Conservation (phyloP, 2,888 invertebrate genomes). For the Neoascia interrupta region DNA sequence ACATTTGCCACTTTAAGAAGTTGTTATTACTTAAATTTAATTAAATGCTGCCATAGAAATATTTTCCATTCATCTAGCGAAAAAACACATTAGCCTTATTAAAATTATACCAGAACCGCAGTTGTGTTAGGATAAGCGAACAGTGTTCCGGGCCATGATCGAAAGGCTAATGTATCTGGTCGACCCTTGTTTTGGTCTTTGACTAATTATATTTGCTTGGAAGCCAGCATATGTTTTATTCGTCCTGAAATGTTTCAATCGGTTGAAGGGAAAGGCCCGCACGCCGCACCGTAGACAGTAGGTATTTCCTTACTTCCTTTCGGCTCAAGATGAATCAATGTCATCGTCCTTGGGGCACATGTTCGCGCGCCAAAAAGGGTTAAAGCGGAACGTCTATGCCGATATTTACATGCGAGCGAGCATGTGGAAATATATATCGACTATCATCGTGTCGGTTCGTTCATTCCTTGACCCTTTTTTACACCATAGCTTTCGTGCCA, state of each 20-base stretch:
- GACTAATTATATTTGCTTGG: conserved; percentile 5
- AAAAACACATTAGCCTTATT: conserved; percentile 39
- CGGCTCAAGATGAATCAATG: conserved; percentile 41
- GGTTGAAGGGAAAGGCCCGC: background rate
- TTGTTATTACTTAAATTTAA: conserved; percentile 17
- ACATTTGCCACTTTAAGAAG: conserved; percentile 1
- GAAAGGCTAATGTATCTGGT: background rate
- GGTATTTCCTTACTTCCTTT: background rate
- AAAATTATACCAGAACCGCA: too few species aligned
- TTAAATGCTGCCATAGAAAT: conserved; percentile 10
- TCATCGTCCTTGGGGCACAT: conserved; percentile 27
- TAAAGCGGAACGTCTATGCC: conserved; percentile 7
- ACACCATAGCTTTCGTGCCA: conserved; percentile 15
- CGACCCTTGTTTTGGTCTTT: background rate
- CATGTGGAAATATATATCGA: conserved; percentile 30
- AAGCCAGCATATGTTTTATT: background rate
- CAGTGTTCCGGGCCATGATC: background rate
- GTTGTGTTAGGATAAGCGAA: background rate
- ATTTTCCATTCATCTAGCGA: conserved; percentile 6
- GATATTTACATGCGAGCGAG: conserved; percentile 40
- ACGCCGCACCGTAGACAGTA: too few species aligned
- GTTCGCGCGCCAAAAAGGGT: conserved; percentile 23
- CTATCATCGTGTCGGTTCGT: conserved; percentile 6
- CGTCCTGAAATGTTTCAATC: background rate
- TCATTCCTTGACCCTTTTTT: conserved; percentile 39